phyloP scores from a whole-genome alignment of 2,888 invertebrate genomes.

The Pachydiplax longipennis region DNA sequence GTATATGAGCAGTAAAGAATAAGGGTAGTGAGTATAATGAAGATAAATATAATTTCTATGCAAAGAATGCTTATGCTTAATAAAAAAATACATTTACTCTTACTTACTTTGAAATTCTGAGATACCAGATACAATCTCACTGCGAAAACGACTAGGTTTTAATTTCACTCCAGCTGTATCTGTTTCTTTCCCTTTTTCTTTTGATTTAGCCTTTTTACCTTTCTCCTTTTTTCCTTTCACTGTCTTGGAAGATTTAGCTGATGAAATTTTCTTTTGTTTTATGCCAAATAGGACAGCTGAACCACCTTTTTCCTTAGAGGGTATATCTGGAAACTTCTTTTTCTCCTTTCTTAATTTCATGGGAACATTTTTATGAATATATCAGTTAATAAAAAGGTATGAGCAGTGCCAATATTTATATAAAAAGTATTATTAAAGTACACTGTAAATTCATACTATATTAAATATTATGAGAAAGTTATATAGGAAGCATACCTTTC shows the following conservation, averaged over 20 bases:
- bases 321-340: slow-evolving; percentile 89
- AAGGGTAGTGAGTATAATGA: too few species aligned
- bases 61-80: too few species aligned
- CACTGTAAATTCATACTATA: neutral
- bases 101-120: slow-evolving; percentile 62
- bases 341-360: slow-evolving; percentile 66
- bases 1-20: too few species aligned
- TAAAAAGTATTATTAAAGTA: too few species aligned
- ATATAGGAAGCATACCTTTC: neutral
- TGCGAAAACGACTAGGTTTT: slow-evolving; percentile 73
- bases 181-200: slow-evolving; percentile 61
- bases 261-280: slow-evolving; percentile 68
- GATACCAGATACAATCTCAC: slow-evolving; percentile 74
- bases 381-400: neutral
- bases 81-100: too few species aligned
- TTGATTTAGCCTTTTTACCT: slow-evolving; percentile 60
- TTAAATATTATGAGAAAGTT: neutral
- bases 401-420: too few species aligned
- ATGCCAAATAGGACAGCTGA: slow-evolving; percentile 84
- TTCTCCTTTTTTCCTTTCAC: slow-evolving; percentile 64
- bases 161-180: slow-evolving; percentile 67
- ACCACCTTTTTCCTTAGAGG: slow-evolving; percentile 89
- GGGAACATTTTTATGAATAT: neutral
- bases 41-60: too few species aligned
- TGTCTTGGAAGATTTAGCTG: slow-evolving; percentile 68